These are phyloP conservation scores for Caenorhabditis virilis DNA, from an alignment of 2,888 invertebrate genomes.

Conservation along the genomic window DNA sequence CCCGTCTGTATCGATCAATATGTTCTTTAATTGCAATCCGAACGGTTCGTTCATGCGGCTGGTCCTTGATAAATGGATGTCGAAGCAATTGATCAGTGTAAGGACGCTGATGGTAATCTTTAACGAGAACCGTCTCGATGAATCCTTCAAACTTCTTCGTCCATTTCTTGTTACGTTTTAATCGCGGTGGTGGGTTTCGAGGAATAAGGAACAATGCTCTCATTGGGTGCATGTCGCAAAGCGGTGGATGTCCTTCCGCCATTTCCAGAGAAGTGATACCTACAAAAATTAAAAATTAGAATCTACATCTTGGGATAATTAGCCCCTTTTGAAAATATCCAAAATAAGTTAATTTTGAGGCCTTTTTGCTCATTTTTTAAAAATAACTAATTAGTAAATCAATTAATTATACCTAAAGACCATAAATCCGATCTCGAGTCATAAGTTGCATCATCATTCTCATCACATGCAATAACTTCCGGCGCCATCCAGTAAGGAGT, in stretches of 20 bases:
- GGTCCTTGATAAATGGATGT: constrained; percentile 95
- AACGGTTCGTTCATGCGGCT: constrained; percentile 96
- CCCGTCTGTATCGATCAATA: constrained; percentile 79
- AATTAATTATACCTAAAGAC: constrained; percentile 72
- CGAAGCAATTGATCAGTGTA: constrained; percentile 91
- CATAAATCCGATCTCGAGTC: constrained; percentile 78
- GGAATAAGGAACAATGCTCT: constrained; percentile 75
- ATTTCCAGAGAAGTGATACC: constrained; percentile 95
- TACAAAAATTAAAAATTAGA: no score
- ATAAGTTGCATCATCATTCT: constrained; percentile 98
- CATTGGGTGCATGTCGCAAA: constrained; percentile 99
- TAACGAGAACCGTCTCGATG: constrained; percentile 93
- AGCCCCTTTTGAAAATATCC: no score
- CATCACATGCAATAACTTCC: constrained; percentile 99
- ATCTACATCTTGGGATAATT: no score
- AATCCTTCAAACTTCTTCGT: constrained; percentile 92
- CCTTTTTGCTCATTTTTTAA: no score
- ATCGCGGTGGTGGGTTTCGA: constrained; percentile 91
- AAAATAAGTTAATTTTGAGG: no score
- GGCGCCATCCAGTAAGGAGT: constrained; percentile 83
- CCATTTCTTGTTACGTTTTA: constrained; percentile 74
- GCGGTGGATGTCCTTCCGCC: constrained; percentile 82
- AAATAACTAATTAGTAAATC: no score
- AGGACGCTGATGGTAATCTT: constrained; percentile 97
- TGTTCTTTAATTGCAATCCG: constrained; percentile 98